Conservation (phyloP, 2,888 invertebrate genomes). For the Ophion ventricosus region DNA sequence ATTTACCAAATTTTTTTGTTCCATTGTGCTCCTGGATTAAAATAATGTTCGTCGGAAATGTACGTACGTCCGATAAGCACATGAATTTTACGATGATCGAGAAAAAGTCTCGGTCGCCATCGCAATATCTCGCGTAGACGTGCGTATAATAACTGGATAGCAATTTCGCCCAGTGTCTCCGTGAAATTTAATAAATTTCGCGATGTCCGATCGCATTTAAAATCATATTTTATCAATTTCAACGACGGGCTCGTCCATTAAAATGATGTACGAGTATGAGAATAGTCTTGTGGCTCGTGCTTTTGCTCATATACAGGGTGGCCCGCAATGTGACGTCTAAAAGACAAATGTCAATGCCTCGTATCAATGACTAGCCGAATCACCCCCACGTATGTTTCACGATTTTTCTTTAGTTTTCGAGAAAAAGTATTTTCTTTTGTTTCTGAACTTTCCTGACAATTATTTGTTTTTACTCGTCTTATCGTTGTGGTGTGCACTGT, state of each 20-base stretch:
- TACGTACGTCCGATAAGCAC: neutral
- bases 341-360: neutral
- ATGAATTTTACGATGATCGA: neutral
- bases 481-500: no score
- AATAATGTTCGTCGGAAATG: neutral
- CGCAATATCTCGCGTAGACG: neutral
- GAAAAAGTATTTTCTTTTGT: neutral
- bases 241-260: conserved; percentile 20
- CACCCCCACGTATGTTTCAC: neutral
- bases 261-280: conserved; percentile 13
- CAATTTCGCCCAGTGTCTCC: neutral
- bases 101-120: neutral
- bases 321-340: neutral
- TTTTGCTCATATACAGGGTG: neutral
- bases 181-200: conserved; percentile 15
- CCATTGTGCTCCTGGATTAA: neutral
- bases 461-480: no score
- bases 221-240: conserved; percentile 40
- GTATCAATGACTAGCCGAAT: neutral
- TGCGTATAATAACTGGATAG: neutral
- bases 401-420: neutral
- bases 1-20: neutral
- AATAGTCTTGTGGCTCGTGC: conserved; percentile 7
- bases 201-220: neutral
- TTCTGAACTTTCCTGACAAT: no score